A percentile compares a stretch with the other conserved stretches of the same genome.
These are phyloP conservation scores for Thamnophis elegans DNA, from an alignment of 2,797 vertebrate genomes.

Conservation along the genomic window DNA sequence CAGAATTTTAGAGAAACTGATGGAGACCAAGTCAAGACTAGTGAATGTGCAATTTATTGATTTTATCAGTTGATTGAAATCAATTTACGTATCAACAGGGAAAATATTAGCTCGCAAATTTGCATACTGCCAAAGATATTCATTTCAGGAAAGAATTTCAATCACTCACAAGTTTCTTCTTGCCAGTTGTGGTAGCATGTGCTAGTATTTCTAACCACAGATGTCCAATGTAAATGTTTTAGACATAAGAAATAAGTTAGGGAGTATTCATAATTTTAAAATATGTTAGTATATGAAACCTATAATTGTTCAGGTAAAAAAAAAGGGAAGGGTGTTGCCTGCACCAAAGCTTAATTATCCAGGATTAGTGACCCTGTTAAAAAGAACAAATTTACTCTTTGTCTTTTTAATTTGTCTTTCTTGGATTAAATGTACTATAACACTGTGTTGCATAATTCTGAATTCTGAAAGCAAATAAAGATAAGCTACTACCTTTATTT, in stretches of 20 bases:
- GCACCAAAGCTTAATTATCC: too few relatives aligned
- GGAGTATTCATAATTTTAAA: background rate
- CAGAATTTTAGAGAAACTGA: background rate
- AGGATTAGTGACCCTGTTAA: background rate
- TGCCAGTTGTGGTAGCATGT: background rate
- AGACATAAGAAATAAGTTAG: background rate
- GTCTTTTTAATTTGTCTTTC: background rate
- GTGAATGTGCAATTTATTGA: slow-evolving; percentile 2
- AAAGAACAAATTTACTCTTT: background rate
- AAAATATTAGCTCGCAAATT: slow-evolving; percentile 12
- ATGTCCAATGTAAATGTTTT: background rate
- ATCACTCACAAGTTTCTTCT: slow-evolving; percentile 4
- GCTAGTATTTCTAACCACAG: background rate
- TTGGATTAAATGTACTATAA: background rate
- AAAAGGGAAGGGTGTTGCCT: background rate
- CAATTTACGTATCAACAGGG: background rate
- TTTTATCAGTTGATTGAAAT: slow-evolving; percentile 18
- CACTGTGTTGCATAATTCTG: background rate
- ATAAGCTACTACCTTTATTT: background rate
- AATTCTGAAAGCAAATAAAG: background rate
- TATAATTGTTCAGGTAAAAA: background rate
- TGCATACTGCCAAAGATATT: slow-evolving; percentile 13
- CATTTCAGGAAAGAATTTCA: slow-evolving; percentile 19
- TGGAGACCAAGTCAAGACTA: background rate
- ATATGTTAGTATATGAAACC: background rate